Evolutionary conservation across 2,888 invertebrate species (phyloP).

Genomic region (Callosobruchus maculatus): DNA sequence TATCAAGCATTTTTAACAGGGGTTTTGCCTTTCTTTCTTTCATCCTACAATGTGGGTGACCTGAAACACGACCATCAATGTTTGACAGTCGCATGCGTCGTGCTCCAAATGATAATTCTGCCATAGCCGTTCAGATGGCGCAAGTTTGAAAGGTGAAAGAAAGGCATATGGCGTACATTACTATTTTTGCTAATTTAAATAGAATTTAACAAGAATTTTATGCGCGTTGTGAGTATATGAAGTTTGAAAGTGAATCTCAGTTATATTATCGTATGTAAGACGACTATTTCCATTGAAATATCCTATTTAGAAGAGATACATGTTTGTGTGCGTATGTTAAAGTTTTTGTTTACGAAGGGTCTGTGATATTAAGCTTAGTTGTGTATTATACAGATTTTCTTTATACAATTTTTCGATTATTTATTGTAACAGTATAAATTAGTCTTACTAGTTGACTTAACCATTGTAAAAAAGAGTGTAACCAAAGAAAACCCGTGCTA

Average conservation of each 20-base stretch:
- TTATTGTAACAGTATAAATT: conserved; percentile 31
- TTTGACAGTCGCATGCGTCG: background rate
- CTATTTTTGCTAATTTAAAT: conserved; percentile 39
- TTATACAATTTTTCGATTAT: conserved; percentile 17
- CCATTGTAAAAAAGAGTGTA: conserved; percentile 23
- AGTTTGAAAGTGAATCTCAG: conserved; percentile 27
- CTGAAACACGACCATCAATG: background rate
- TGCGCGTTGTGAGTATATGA: conserved; percentile 30
- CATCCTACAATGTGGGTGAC: background rate
- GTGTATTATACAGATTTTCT: conserved; percentile 38
- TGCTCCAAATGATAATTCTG: conserved; percentile 16
- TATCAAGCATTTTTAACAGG: too few relatives aligned
- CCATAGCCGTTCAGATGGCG: conserved; percentile 30
- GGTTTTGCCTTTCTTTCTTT: too few relatives aligned
- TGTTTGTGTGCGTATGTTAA: conserved; percentile 39
- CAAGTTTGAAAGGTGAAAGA: conserved; percentile 31
- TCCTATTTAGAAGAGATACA: conserved; percentile 30
- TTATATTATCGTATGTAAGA: conserved; percentile 28
- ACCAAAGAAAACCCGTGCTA: conserved; percentile 41
- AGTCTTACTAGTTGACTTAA: conserved; percentile 30
- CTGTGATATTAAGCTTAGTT: conserved; percentile 45
- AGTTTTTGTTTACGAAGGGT: conserved; percentile 42
- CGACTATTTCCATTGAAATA: conserved; percentile 28
- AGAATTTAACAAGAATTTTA: conserved; percentile 30
- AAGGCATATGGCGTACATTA: conserved; percentile 44